A percentile compares a stretch with the other conserved stretches of the same genome.
phyloP scores from a whole-genome alignment of 2,888 invertebrate species.

The Xylota sylvarum region DNA sequence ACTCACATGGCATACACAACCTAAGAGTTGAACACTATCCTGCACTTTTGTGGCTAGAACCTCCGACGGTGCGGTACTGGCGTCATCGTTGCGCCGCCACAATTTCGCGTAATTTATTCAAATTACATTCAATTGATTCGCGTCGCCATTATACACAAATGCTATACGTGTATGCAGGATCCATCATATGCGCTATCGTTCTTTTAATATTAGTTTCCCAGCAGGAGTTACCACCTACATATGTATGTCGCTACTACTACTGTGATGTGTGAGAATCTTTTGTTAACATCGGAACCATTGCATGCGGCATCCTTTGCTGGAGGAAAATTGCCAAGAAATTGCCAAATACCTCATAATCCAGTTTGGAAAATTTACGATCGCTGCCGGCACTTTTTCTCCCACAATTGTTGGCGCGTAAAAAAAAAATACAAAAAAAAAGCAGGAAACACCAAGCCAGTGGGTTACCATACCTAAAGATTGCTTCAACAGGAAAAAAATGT shows the following conservation, averaged over 20 bases:
- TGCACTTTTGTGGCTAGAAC: constrained; percentile 38
- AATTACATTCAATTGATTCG: constrained; percentile 75
- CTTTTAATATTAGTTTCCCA: constrained; percentile 32
- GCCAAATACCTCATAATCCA: constrained; percentile 72
- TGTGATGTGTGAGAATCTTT: constrained; percentile 51
- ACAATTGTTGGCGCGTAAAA: neutral
- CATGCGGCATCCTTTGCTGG: constrained; percentile 46
- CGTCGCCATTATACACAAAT: neutral
- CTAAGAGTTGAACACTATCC: constrained; percentile 37
- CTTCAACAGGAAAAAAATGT: constrained; percentile 28
- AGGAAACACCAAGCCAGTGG: constrained; percentile 21
- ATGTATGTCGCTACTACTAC: neutral
- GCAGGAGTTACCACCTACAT: constrained; percentile 22
- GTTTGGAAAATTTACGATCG: constrained; percentile 70
- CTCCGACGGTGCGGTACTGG: constrained; percentile 28
- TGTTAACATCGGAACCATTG: constrained; percentile 44
- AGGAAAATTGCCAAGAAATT: constrained; percentile 72
- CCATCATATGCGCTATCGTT: constrained; percentile 25
- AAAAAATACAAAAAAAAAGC: constrained; percentile 16
- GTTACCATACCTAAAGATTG: constrained; percentile 35
- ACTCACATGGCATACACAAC: neutral
- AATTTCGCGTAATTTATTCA: constrained; percentile 72
- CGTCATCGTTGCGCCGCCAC: constrained; percentile 56
- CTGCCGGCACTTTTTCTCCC: constrained; percentile 22
- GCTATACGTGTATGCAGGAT: neutral